Percentiles rank a stretch among this genome's conserved stretches.
Evolutionary conservation across 2,797 vertebrate genomes (phyloP).

Genomic region (Sebastes jordani): DNA sequence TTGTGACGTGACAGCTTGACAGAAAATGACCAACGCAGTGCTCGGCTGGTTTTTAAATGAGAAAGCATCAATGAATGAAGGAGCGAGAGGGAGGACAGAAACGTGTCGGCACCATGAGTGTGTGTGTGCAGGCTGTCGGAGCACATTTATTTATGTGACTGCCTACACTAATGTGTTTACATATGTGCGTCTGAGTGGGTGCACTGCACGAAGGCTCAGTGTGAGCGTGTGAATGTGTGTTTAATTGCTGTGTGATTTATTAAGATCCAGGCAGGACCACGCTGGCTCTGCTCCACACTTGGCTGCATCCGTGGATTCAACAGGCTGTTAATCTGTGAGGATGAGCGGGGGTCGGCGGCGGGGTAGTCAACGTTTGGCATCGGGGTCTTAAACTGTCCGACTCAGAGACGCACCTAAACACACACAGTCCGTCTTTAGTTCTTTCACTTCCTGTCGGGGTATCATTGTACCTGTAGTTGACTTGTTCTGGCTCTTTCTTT

Average conservation of each 20-base stretch:
- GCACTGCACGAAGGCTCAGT: background rate
- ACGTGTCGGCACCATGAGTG: background rate
- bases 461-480: background rate
- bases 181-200: background rate
- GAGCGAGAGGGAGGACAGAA: background rate
- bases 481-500: slow-evolving; percentile 3
- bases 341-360: slow-evolving; percentile 33
- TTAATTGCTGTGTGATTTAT: slow-evolving; percentile 62
- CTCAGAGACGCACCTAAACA: background rate
- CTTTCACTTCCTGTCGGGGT: slow-evolving; percentile 4
- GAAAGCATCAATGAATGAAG: background rate
- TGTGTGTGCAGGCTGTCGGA: background rate
- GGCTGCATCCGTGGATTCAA: slow-evolving; percentile 35
- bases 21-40: slow-evolving; percentile 17
- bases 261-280: slow-evolving; percentile 17
- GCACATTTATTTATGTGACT: background rate
- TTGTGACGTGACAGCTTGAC: slow-evolving; percentile 31
- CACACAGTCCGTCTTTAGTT: slow-evolving; percentile 1
- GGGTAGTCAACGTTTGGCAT: background rate
- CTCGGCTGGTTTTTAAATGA: background rate
- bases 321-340: slow-evolving; percentile 61
- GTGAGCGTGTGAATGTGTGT: slow-evolving; percentile 31
- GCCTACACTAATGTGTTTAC: background rate
- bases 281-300: slow-evolving; percentile 37
- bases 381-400: background rate